Evolutionary conservation across 2,888 invertebrate genomes (phyloP), one percentile per base, ranked within the genome.

Genomic region (Ophioninae sp.): DNA sequence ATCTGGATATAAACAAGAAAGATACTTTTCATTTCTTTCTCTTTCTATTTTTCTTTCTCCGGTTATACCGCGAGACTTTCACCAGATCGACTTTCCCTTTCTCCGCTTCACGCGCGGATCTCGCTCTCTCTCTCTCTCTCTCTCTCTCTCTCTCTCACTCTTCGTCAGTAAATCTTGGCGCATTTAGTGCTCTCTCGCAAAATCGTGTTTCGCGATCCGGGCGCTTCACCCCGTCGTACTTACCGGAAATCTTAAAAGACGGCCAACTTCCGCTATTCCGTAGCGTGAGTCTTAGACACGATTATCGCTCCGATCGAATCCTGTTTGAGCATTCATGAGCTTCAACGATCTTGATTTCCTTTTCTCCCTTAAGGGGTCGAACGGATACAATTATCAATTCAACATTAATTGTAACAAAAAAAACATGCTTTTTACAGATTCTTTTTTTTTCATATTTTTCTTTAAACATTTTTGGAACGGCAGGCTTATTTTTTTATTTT

Each of bases 21-120:
- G n/a, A 59, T 61, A 74, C 59, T 65, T 73, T 83, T 80, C 67
- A 21, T 30, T 69, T 64, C n/a, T 61, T 75, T 81, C 41, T 75
- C 39, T 57, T 61, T 81, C 70, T 84, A 64, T 77, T 68, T 80
- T 64, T 68, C 67, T 84, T 70, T 75, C 73, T 79, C 61, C 76
- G 81, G 73, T 79, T 70, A 80, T 78, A 83, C 77, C 85, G 77
- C 83, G 87, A 88, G 89, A 91, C 91, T 92, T 91, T 92, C 91
- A 90, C 91, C 90, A 86, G 88, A 88, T 86, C 87, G 89, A 91
- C 92, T 92, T 91, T 92, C 91, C 91, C 91, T 91, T 91, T 92
- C 91, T 91, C 89, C 84, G 85, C 81, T 78, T 64, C 56, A 62
- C 79, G 80, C 74, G 83, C 77, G 80, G 74, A 81, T 77, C 74